Evolutionary conservation across 2,797 vertebrate species (phyloP).

Genomic region (Triplophysa bombifrons): DNA sequence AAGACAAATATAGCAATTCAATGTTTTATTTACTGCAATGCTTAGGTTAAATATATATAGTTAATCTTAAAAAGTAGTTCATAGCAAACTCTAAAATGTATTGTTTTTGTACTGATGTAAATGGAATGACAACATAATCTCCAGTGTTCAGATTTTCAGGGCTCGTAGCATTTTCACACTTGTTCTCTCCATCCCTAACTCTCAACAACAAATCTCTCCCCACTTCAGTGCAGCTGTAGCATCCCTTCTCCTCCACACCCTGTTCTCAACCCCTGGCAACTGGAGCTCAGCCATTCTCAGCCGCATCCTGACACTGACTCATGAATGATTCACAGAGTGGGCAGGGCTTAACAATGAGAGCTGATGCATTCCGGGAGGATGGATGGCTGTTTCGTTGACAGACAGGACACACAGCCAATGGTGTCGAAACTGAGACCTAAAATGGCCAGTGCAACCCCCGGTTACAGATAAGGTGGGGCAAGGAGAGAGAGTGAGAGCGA

Average conservation of each 20-base stretch:
- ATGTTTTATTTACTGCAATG: too few relatives aligned
- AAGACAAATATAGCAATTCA: too few relatives aligned
- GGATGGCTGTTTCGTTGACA: slow-evolving; percentile 1
- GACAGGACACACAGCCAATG: slow-evolving; percentile 40
- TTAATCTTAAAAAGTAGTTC: too few relatives aligned
- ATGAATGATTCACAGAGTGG: slow-evolving; percentile 73
- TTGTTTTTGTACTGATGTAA: too few relatives aligned
- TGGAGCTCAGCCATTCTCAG: slow-evolving; percentile 60
- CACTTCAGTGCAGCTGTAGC: neutral
- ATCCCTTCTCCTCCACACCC: slow-evolving; percentile 33
- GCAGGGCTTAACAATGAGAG: slow-evolving; percentile 58
- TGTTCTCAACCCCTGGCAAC: slow-evolving; percentile 23
- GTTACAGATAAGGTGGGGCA: slow-evolving; percentile 35
- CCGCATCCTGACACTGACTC: slow-evolving; percentile 62
- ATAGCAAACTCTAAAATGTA: too few relatives aligned
- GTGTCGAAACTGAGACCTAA: neutral
- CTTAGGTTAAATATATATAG: too few relatives aligned
- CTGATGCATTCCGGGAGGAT: slow-evolving; percentile 18
- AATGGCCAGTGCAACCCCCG: slow-evolving; percentile 7
- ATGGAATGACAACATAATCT: neutral
- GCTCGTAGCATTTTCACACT: neutral
- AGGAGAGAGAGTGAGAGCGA: slow-evolving; percentile 25
- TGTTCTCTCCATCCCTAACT: neutral
- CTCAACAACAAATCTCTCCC: neutral
- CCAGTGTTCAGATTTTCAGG: neutral